These are phyloP conservation scores for Acestrorhynchus altus DNA, from an alignment of 2,797 vertebrate genomes.

Conservation along the genomic window DNA sequence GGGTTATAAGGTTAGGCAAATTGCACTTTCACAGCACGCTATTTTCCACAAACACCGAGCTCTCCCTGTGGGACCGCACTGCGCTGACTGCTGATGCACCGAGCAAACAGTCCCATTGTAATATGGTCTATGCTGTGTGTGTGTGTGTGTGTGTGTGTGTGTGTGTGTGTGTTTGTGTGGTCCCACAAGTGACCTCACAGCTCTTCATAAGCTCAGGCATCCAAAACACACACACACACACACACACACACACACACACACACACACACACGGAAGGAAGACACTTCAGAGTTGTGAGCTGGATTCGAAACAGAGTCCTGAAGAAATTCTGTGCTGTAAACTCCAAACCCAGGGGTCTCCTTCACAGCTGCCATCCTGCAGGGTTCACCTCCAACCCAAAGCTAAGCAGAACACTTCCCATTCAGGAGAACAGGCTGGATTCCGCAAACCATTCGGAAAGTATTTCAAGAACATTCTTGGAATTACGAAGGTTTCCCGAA, in stretches of 20 bases:
- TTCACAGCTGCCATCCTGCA: too few relatives aligned
- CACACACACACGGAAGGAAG: too few relatives aligned
- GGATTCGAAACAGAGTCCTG: too few relatives aligned
- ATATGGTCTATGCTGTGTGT: neutral
- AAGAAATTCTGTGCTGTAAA: too few relatives aligned
- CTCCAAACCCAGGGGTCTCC: too few relatives aligned
- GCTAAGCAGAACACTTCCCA: too few relatives aligned
- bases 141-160: neutral
- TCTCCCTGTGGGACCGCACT: neutral
- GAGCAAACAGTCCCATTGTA: neutral
- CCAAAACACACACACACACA: neutral
- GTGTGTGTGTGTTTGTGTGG: neutral
- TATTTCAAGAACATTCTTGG: too few relatives aligned
- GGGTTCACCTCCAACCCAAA: too few relatives aligned
- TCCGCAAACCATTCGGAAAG: too few relatives aligned
- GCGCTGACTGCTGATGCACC: neutral
- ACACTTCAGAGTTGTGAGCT: too few relatives aligned
- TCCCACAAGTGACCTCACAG: neutral
- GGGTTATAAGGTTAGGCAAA: conserved; percentile 17
- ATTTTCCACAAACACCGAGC: conserved; percentile 3
- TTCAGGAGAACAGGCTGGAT: too few relatives aligned
- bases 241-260: neutral
- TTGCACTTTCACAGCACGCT: neutral
- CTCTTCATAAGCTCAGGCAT: neutral
- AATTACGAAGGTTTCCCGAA: too few relatives aligned